A percentile compares a stretch with the other conserved stretches of the same genome.
phyloP scores from a whole-genome alignment of 2,113 vertebrate genomes.

The Platysternon megacephalum region DNA sequence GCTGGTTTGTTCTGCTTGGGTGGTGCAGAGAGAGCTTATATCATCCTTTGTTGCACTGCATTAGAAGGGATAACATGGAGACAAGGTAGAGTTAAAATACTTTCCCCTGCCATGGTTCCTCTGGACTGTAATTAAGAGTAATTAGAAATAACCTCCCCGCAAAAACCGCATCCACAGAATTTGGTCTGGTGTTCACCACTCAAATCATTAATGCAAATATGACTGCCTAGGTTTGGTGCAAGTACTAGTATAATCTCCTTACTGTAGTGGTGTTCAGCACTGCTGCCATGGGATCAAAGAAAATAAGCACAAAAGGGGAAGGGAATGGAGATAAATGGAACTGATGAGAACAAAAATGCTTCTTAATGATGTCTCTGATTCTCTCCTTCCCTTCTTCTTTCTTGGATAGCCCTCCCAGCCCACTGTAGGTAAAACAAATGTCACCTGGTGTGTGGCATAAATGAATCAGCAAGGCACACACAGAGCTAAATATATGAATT shows the following conservation, averaged over 20 bases:
- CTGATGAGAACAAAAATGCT: not conserved
- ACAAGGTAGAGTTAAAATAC: not conserved
- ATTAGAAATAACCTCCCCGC: not conserved
- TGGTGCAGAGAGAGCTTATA: not conserved
- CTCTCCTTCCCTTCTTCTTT: not conserved
- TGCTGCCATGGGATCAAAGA: not conserved
- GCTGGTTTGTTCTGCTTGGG: not conserved
- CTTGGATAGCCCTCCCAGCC: not conserved
- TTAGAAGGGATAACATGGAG: not conserved
- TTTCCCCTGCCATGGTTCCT: not conserved
- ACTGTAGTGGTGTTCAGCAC: not conserved
- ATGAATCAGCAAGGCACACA: accelerated
- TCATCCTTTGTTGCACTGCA: not conserved
- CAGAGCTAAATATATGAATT: accelerated
- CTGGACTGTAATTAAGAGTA: not conserved
- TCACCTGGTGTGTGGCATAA: accelerated
- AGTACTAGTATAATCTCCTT: not conserved
- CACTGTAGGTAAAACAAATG: not conserved
- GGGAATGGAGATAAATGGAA: not conserved
- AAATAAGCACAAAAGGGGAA: not conserved
- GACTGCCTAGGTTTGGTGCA: not conserved
- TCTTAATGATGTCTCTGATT: not conserved
- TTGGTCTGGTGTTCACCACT: not conserved
- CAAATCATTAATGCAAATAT: not conserved
- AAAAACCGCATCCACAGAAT: not conserved